phyloP scores from a whole-genome alignment of 2,113 vertebrate genomes.

The Drymodes brunneopygia region DNA sequence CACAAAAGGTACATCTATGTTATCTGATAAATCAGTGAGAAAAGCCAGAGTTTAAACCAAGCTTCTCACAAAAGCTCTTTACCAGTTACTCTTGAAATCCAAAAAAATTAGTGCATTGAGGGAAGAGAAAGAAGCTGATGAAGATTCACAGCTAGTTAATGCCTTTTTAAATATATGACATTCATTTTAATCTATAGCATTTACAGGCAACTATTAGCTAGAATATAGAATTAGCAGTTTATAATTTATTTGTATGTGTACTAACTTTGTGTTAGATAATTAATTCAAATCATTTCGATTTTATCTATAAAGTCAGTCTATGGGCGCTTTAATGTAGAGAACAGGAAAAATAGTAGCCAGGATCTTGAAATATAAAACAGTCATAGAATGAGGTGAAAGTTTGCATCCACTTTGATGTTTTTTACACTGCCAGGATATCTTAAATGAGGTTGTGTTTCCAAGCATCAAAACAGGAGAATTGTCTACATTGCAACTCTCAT shows the following conservation, averaged over 20 bases:
- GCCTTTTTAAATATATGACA: constrained; percentile 48
- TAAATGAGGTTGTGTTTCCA: neutral
- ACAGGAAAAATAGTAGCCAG: neutral
- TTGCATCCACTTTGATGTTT: neutral
- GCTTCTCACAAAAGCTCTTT: neutral
- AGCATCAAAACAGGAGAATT: neutral
- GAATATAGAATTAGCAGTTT: constrained; percentile 55
- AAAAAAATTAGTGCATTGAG: neutral
- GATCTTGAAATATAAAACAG: neutral
- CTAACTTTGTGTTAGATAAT: constrained; percentile 16
- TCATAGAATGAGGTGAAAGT: neutral
- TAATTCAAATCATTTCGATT: neutral
- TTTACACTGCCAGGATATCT: neutral
- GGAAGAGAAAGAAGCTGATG: neutral
- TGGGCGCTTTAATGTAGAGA: neutral
- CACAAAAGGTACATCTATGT: neutral
- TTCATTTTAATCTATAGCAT: constrained; percentile 58
- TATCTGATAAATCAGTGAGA: neutral
- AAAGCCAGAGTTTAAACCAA: neutral
- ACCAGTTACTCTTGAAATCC: constrained; percentile 25
- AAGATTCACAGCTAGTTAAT: constrained; percentile 50
- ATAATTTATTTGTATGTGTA: constrained; percentile 49
- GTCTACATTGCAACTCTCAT: neutral
- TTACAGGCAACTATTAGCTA: constrained; percentile 65
- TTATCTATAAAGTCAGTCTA: neutral